phyloP scores from a whole-genome alignment of 2,113 vertebrate genomes.

The Tinamus guttatus region DNA sequence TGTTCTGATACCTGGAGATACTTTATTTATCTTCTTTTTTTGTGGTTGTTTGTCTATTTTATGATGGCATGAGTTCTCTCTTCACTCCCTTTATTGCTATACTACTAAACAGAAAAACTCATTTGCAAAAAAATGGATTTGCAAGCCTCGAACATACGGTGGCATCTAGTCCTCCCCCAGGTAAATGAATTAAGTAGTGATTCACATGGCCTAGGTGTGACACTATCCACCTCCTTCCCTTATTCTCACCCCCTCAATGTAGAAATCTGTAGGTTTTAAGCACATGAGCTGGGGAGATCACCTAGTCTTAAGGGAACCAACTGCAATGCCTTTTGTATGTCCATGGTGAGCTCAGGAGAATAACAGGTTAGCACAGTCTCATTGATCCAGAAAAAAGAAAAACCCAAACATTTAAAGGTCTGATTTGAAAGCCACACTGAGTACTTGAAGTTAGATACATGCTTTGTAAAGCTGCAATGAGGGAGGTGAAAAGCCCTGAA shows the following conservation, averaged over 20 bases:
- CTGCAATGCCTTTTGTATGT: not conserved
- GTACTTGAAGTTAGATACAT: not conserved
- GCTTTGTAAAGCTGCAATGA: not conserved
- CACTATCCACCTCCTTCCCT: not conserved
- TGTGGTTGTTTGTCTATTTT: not conserved
- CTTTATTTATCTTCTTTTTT: not conserved
- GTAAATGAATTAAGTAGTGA: not conserved
- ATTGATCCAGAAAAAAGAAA: not conserved
- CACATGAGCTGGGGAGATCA: not conserved
- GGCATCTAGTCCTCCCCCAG: not conserved
- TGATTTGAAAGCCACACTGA: not conserved
- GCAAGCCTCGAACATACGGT: not conserved
- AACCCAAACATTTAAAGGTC: not conserved
- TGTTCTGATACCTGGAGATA: not conserved
- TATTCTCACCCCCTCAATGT: fast-evolving
- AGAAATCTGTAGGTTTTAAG: not conserved
- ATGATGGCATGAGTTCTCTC: fast-evolving
- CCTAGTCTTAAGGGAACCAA: not conserved
- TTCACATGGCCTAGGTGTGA: not conserved
- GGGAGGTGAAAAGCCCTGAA: not conserved
- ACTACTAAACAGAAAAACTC: not conserved
- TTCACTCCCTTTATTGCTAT: conserved; percentile 1
- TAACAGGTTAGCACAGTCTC: not conserved
- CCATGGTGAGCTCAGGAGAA: not conserved
- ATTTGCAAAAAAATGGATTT: not conserved